Base-by-base conservation (phyloP, 1,140 invertebrate species). In the Drosophila saltans region DNA sequence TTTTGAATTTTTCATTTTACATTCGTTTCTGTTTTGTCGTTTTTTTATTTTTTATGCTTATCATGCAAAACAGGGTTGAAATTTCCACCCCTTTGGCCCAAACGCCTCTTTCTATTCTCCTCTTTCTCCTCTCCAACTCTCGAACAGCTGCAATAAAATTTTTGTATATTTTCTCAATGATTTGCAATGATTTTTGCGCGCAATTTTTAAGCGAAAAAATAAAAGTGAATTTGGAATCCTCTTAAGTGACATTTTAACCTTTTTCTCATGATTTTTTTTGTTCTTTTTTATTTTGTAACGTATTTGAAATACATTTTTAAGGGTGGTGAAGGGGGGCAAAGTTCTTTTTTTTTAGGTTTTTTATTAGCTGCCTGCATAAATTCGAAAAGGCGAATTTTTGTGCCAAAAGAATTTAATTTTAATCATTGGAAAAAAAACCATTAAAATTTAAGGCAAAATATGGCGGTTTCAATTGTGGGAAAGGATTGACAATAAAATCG, bases 201-300 rank as follows among this genome's bases (percentile, higher is more conserved):
- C 79, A 72, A 67, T 78, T 83, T 85, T 61, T 72, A 84, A 84
- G 77, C 57, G 21, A 56, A 61, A 5, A 61, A 58, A 61, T 3
- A 58, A 58, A 40, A 69, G 73, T 69, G 60, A 61, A n/a, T 26
- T 8, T 45, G 28, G 56, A 82, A 86, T 88, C 84, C 52, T 78
- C 80, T 84, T 81, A 84, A 75, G 74, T 90, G 84, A 89, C 84
- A 84, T 88, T 86, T 81, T 88, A 88, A 88, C 84, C 84, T 88
- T 74, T 36, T 89, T 80, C 66, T 70, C 61, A 63, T 26, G 63
- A 67, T 59, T 66, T 79, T 56, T 28, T 55, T 56, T 7, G 9
- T 36, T 4, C 6, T 76, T 74, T 40, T 43, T 43, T 59, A 39
- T 26, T 70, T 78, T 8, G 80, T 89, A 88, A 88, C 80, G 84